phyloP scores from a whole-genome alignment of 1,140 invertebrate genomes.

The Drosophila pseudoananassae region DNA sequence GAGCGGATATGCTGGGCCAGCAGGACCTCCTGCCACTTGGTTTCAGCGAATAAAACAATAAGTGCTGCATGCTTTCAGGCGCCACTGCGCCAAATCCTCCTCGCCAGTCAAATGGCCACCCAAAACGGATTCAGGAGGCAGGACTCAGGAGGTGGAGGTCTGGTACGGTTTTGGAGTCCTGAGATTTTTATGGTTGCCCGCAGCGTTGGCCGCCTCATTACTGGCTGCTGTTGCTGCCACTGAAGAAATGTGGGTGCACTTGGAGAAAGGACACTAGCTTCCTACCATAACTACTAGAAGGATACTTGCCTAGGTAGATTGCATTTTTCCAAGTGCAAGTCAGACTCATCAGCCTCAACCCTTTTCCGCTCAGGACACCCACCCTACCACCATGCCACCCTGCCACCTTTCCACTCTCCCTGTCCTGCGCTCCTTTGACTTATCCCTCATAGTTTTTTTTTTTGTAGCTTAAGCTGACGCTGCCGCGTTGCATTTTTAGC shows the following conservation, averaged over 20 bases:
- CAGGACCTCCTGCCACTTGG: slow-evolving; percentile 14
- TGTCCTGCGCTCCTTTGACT: not conserved
- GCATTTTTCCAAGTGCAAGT: slow-evolving; percentile 8
- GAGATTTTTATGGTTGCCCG: slow-evolving; percentile 79
- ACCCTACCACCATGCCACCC: too few relatives aligned
- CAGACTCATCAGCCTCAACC: slow-evolving; percentile 77
- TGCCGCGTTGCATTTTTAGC: slow-evolving; percentile 79
- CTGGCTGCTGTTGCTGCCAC: slow-evolving; percentile 22
- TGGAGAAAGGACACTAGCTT: too few relatives aligned
- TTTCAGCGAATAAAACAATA: slow-evolving; percentile 74
- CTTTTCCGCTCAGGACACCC: slow-evolving; percentile 44
- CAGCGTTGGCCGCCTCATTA: slow-evolving; percentile 73
- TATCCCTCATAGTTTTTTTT: slow-evolving; percentile 38
- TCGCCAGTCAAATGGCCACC: slow-evolving; percentile 70
- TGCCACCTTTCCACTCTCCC: not conserved
- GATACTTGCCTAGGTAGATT: too few relatives aligned
- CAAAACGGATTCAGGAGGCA: slow-evolving; percentile 2
- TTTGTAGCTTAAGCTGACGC: slow-evolving; percentile 73
- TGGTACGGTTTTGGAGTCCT: slow-evolving; percentile 5
- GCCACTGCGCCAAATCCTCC: slow-evolving; percentile 73
- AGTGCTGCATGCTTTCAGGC: slow-evolving; percentile 79
- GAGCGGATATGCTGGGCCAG: slow-evolving; percentile 75
- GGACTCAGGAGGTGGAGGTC: not conserved
- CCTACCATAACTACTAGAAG: too few relatives aligned
- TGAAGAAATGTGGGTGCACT: slow-evolving; percentile 17